A percentile compares a stretch with the other conserved stretches of the same genome.
These are phyloP conservation scores for Brenthis ino DNA, from an alignment of 2,888 invertebrate species.

Conservation along the genomic window DNA sequence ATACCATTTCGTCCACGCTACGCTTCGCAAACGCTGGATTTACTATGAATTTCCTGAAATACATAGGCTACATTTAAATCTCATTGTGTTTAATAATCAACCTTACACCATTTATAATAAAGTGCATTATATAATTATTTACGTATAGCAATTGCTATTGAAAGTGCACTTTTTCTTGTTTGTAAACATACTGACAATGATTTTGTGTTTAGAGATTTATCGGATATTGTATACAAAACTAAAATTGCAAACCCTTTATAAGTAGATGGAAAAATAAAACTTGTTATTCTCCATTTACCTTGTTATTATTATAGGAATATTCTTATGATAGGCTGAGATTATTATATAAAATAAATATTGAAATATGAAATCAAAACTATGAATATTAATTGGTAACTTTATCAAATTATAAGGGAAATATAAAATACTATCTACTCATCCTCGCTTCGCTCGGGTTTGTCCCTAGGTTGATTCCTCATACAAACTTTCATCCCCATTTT, in stretches of 20 bases:
- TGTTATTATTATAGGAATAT: too few relatives aligned
- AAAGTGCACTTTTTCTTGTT: slow-evolving; percentile 20
- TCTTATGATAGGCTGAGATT: too few relatives aligned
- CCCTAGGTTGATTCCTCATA: too few relatives aligned
- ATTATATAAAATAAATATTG: too few relatives aligned
- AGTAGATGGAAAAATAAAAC: slow-evolving; percentile 6
- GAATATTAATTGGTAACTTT: too few relatives aligned
- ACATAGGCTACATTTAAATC: slow-evolving; percentile 35
- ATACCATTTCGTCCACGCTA: slow-evolving; percentile 55
- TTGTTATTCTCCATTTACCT: background rate
- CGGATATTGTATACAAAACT: slow-evolving; percentile 17
- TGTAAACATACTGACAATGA: slow-evolving; percentile 25
- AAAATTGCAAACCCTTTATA: slow-evolving; percentile 24
- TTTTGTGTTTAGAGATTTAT: slow-evolving; percentile 31
- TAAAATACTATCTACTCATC: too few relatives aligned
- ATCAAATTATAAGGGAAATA: too few relatives aligned
- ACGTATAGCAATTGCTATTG: slow-evolving; percentile 7
- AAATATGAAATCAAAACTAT: too few relatives aligned
- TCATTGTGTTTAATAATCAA: slow-evolving; percentile 16
- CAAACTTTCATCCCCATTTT: too few relatives aligned
- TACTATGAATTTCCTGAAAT: slow-evolving; percentile 70
- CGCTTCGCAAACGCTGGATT: slow-evolving; percentile 79
- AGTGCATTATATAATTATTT: background rate
- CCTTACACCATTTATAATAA: background rate
- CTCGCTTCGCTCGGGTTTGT: too few relatives aligned